Percentiles rank a stretch among this genome's conserved stretches.
Evolutionary conservation across 2,797 vertebrate genomes (phyloP).

Genomic region (Mormyrops attenuatus): DNA sequence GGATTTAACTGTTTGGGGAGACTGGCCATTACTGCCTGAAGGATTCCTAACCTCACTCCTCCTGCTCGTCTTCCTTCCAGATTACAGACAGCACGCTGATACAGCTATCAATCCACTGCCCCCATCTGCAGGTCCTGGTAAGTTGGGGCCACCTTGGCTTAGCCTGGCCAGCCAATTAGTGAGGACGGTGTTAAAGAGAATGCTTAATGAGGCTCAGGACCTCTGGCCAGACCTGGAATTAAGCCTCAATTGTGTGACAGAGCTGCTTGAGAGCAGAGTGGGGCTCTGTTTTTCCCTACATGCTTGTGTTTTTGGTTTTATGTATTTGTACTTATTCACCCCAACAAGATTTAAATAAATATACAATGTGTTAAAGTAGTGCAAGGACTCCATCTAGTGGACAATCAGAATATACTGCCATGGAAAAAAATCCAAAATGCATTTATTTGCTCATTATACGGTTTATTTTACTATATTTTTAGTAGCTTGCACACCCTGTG

Average conservation of each 20-base stretch:
- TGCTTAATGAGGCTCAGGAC: neutral
- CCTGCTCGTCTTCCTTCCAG: slow-evolving; percentile 47
- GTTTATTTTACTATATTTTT: neutral
- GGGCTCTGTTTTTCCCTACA: neutral
- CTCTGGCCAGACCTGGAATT: neutral
- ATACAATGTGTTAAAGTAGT: neutral
- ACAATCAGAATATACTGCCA: neutral
- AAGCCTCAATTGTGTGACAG: neutral
- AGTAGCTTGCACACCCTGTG: neutral
- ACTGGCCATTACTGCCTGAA: neutral
- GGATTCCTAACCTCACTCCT: neutral
- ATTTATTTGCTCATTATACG: neutral
- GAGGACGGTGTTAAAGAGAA: neutral
- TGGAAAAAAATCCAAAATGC: neutral
- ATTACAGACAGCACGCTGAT: slow-evolving; percentile 94
- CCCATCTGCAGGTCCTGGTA: slow-evolving; percentile 92
- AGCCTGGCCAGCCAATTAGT: neutral
- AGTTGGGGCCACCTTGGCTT: slow-evolving; percentile 45
- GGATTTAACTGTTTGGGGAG: neutral
- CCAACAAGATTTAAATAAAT: too few species aligned
- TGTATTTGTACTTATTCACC: too few species aligned
- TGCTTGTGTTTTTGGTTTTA: neutral
- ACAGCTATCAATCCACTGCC: slow-evolving; percentile 95
- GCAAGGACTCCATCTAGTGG: neutral
- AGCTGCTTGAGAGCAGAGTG: neutral